Base-by-base conservation (phyloP, 2,797 vertebrate genomes). In the Vipera ursinii region DNA sequence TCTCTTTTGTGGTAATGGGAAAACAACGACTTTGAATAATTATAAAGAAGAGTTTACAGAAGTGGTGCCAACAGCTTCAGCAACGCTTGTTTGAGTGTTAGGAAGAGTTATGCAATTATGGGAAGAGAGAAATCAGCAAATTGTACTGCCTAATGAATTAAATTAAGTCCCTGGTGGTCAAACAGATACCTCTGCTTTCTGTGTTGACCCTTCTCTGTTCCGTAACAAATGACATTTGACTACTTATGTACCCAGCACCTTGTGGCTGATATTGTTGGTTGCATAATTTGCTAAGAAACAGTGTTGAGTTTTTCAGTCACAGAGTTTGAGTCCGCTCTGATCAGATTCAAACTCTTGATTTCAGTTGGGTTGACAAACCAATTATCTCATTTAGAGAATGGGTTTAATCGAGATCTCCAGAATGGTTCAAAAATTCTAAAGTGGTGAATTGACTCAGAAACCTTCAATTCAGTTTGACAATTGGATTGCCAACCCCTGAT, bases 31-130 rank as follows among this genome's bases (percentile, higher is more conserved):
- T 93, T 88, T 90, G 92, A 88, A 93, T 93, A 91, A 86, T 44
- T 0, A 93, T 32, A 90, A 6, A 88, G 44, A 94, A 90, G 82
- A 91, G 85, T 44, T 93, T 88, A 48, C 59, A 24, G 82, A 89
- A 57, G 78, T 2, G 17, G 90, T 93, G 60, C 0, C 17, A 93
- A 38, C 63, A 55, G 82, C 57, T 95, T 93, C 20, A 87, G 69
- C 89, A 9, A 0, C 2, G 90, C 93, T 93, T 94, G 86, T 89
- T 92, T 88, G 57, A 15, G 73, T 92, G 73, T 90, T 8, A 73
- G 89, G 53, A 73, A 69, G 92, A 96, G 91, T 93, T 88, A 44
- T 73, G 69, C 86, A 91, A 59, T 1, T 86, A 92, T 65, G 48
- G 38, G 28, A n/a, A 51, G 78, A 92, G 89, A 93, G 26, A 28